Evolutionary conservation across 2,888 invertebrate species (phyloP).

Genomic region (Anoplius nigerrimus): DNA sequence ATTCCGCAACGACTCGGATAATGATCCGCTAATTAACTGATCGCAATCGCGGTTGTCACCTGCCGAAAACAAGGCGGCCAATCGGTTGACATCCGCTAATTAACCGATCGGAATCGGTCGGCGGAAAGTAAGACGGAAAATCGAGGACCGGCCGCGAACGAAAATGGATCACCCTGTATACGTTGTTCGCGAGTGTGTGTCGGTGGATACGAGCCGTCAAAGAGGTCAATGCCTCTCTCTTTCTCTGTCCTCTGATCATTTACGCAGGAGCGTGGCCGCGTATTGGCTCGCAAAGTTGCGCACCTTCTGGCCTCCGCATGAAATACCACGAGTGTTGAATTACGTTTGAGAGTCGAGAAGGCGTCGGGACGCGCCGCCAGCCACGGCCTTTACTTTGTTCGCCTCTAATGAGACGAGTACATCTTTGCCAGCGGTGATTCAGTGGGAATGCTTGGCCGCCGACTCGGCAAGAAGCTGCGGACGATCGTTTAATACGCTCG

Average conservation of each 20-base stretch:
- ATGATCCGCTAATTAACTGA: too few relatives aligned
- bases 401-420: too few relatives aligned
- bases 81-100: too few relatives aligned
- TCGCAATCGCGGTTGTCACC: not conserved
- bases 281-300: not conserved
- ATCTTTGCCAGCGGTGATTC: too few relatives aligned
- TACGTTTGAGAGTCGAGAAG: too few relatives aligned
- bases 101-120: not conserved
- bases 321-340: too few relatives aligned
- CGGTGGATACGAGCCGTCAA: conserved; percentile 50
- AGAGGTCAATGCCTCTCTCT: conserved; percentile 63
- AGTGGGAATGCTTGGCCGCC: too few relatives aligned
- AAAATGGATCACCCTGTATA: not conserved
- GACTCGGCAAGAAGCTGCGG: too few relatives aligned
- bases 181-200: not conserved
- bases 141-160: not conserved
- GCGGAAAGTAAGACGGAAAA: not conserved
- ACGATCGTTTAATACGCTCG: not conserved
- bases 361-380: too few relatives aligned
- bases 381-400: too few relatives aligned
- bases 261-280: too few relatives aligned
- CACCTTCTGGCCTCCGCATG: conserved; percentile 6
- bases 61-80: not conserved
- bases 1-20: too few relatives aligned
- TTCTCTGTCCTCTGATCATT: conserved; percentile 32